A percentile compares a stretch with the other conserved stretches of the same genome.
Evolutionary conservation across 2,888 invertebrate species (phyloP).

Genomic region (Dynastes tityus): DNA sequence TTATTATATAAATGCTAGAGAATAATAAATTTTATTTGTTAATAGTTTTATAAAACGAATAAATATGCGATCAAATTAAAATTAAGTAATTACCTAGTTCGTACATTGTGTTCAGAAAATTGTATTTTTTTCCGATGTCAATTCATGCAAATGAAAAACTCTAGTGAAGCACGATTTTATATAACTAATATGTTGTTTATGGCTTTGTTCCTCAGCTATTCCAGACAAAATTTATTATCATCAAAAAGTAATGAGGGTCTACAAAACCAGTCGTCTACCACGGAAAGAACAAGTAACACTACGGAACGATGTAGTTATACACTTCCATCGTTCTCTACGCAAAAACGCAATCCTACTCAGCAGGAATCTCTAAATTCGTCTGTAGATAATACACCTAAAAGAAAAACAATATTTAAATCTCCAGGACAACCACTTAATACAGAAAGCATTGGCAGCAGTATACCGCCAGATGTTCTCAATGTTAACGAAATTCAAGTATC

Average conservation of each 20-base stretch:
- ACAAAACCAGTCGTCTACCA: constrained; percentile 71
- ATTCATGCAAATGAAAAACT: too few species aligned
- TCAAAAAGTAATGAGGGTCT: constrained; percentile 83
- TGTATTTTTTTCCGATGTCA: too few species aligned
- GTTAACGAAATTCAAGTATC: constrained; percentile 70
- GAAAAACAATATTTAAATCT: constrained; percentile 53
- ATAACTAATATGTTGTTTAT: too few species aligned
- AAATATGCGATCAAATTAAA: too few species aligned
- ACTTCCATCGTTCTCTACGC: constrained; percentile 58
- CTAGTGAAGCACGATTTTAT: too few species aligned
- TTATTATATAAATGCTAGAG: too few species aligned
- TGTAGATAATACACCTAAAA: constrained; percentile 62
- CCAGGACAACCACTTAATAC: constrained; percentile 48
- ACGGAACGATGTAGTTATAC: constrained; percentile 63
- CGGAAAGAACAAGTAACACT: constrained; percentile 75
- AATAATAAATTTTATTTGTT: too few species aligned
- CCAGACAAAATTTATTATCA: constrained; percentile 89
- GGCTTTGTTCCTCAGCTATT: constrained; percentile 76
- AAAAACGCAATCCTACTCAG: constrained; percentile 59
- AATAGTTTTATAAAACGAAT: too few species aligned
- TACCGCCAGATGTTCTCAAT: constrained; percentile 75
- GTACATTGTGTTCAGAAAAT: too few species aligned
- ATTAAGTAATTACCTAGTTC: too few species aligned
- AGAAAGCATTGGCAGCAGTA: constrained; percentile 64
- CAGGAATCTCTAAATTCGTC: constrained; percentile 63